Percentiles rank a stretch among this genome's conserved stretches.
Conservation (phyloP, 2,888 invertebrate species). For the Xanthostigma xanthostigma region DNA sequence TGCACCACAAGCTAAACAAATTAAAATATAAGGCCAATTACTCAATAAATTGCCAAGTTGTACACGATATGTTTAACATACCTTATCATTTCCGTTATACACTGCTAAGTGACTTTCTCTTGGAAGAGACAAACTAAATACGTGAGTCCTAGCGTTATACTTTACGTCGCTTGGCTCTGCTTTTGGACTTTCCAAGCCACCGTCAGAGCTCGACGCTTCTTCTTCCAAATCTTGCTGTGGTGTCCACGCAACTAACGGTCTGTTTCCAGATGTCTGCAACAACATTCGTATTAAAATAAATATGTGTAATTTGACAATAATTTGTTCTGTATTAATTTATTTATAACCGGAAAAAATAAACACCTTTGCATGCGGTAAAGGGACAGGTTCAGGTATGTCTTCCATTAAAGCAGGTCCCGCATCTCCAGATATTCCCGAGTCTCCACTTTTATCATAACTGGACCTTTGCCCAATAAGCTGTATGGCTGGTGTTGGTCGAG, state of each 20-base stretch:
- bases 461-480: constrained; percentile 33
- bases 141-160: constrained; percentile 28
- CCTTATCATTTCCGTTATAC: constrained; percentile 23
- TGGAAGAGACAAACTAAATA: constrained; percentile 63
- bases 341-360: no score
- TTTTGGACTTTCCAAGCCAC: constrained; percentile 6
- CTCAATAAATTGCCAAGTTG: no score
- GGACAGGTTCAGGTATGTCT: constrained; percentile 29
- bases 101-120: constrained; percentile 39
- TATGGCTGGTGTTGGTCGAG: constrained; percentile 32
- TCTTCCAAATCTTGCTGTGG: constrained; percentile 75
- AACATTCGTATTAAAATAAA: no score
- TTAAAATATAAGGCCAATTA: no score
- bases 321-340: no score
- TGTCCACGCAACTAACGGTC: constrained; percentile 46
- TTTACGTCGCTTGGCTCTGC: constrained; percentile 10
- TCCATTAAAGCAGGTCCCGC: constrained; percentile 42
- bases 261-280: no score
- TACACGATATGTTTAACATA: constrained; percentile 5
- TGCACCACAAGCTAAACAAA: no score
- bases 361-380: constrained; percentile 9
- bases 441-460: constrained; percentile 59
- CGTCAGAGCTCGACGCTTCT: constrained; percentile 25
- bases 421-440: constrained; percentile 73
- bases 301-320: no score